Conservation (phyloP, 1,140 invertebrate species). For the Whitmania pigra region DNA sequence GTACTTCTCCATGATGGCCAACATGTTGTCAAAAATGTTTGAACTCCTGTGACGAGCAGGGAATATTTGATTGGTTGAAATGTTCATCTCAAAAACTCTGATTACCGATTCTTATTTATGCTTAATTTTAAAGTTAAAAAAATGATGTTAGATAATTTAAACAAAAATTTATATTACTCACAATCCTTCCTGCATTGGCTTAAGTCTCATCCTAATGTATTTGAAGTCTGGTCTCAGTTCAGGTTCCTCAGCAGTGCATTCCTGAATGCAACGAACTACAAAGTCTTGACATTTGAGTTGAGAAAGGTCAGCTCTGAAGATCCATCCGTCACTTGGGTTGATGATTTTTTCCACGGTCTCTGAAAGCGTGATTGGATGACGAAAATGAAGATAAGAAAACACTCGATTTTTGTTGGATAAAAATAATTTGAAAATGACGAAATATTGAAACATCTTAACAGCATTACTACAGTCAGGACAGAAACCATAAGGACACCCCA, state of each 20-base stretch:
- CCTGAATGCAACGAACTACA: slow-evolving; percentile 20
- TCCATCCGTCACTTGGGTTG: background rate
- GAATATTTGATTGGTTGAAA: slow-evolving; percentile 1
- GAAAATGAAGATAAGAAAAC: background rate
- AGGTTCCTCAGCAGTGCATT: slow-evolving; percentile 19
- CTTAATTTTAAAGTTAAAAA: no score
- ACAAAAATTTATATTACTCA: slow-evolving; percentile 1
- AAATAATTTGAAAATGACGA: background rate
- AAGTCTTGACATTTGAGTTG: slow-evolving; percentile 21
- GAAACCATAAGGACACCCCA: no score
- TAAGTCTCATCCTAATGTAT: slow-evolving; percentile 21
- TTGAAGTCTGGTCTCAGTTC: slow-evolving; percentile 20
- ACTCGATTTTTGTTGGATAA: background rate
- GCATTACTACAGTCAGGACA: no score
- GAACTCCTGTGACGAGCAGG: slow-evolving; percentile 14
- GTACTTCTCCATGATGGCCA: slow-evolving; percentile 82
- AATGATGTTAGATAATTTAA: background rate
- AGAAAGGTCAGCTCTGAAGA: slow-evolving; percentile 44
- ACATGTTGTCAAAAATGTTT: slow-evolving; percentile 83
- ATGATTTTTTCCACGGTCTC: slow-evolving; percentile 22
- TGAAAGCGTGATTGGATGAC: slow-evolving; percentile 21
- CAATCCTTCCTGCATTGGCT: slow-evolving; percentile 23
- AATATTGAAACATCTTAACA: no score
- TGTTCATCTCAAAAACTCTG: background rate
- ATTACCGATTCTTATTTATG: no score